A percentile compares a stretch with the other conserved stretches of the same genome.
These are phyloP conservation scores for Poecile montanus DNA, from an alignment of 2,797 vertebrate species.

Conservation along the genomic window DNA sequence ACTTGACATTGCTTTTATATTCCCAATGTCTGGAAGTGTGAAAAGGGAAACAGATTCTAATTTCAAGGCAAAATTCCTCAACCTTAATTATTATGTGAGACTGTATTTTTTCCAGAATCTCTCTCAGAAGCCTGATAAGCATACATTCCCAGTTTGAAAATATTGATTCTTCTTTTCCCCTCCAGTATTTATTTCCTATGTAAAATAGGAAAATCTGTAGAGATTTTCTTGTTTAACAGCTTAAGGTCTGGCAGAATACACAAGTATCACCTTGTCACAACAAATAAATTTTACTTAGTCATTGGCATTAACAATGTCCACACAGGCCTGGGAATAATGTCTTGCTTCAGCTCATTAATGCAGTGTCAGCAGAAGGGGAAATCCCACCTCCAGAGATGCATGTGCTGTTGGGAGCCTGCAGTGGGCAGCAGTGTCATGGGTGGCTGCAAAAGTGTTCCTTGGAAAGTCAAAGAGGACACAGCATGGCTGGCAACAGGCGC, in stretches of 20 bases:
- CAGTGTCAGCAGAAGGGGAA: neutral
- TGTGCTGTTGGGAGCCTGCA: neutral
- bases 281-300: slow-evolving; percentile 26
- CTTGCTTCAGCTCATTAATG: neutral
- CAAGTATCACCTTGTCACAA: neutral
- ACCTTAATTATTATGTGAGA: neutral
- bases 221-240: neutral
- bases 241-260: neutral
- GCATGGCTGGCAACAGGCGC: neutral
- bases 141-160: neutral
- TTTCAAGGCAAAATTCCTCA: neutral
- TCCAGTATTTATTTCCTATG: neutral
- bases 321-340: neutral
- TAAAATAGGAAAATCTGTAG: neutral
- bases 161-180: neutral
- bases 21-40: neutral
- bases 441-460: neutral
- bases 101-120: neutral
- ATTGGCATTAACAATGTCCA: neutral
- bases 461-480: neutral
- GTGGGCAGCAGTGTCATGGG: neutral
- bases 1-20: neutral
- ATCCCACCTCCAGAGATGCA: neutral
- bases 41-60: neutral
- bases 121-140: neutral